Evolutionary conservation across 2,888 invertebrate genomes (phyloP), one percentile per base, ranked within the genome.

Genomic region (Coelogynopora nodosa): DNA sequence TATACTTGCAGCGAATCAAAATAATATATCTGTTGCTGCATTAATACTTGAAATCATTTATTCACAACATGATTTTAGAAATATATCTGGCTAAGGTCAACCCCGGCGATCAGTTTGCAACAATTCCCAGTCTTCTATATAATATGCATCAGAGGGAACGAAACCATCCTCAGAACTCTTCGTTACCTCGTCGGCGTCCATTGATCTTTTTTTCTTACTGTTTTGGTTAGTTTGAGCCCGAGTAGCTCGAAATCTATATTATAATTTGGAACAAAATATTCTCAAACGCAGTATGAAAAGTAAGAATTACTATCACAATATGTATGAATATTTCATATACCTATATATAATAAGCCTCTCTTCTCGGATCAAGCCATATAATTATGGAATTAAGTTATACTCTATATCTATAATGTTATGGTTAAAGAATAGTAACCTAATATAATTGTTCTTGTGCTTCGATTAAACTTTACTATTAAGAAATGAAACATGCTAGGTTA

Each of bases 141-240:
- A 13, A 18, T 13, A 5, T 49, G 49, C 18, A 18, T 18, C 5
- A 18, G 18, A 5, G 49, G 49, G 10, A 13, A 49, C 10, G 49
- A 49, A 49, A 49, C 49, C 49, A 49, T 18, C 18, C 49, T 49
- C 10, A 74, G 74, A 74, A 74, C 18, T 74, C 5, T 74, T 74
- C 74, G 74, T 74, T 74, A 74, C 74, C 74, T 74, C 74, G 23
- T 10, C 74, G 74, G 74, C 74, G 74, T 74, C 74, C 74, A 13
- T 74, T 74, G 74, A 74, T 74, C 74, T 74, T 74, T 74, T 23
- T 49, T 5, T 49, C 5, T 49, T 49, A 18, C 18, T 5, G 49
- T 49, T 74, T 74, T 74, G 23, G 23, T 26, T 74, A 74, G 2
- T 74, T 74, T 23, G 74, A 23, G 23, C 74, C 49, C 27, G 74